phyloP scores from a whole-genome alignment of 2,113 vertebrate genomes.

The Gambusia holbrooki region DNA sequence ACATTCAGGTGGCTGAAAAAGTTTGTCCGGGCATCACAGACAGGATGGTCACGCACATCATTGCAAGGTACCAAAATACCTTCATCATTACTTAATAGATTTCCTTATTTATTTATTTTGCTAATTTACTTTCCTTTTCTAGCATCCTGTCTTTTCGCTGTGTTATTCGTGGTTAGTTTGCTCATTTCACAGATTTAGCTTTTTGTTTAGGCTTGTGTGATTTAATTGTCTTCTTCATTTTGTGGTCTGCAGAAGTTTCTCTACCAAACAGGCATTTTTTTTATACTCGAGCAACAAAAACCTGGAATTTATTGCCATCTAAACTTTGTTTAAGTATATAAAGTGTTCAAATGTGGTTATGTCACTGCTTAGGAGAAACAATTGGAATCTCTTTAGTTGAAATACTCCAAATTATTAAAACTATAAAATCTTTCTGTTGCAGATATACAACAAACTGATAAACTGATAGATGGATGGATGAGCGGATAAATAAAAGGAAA shows the following conservation, averaged over 20 bases:
- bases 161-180: no score
- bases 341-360: no score
- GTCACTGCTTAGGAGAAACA: no score
- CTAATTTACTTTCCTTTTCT: not conserved
- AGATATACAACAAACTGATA: conserved; percentile 69
- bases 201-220: no score
- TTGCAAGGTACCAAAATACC: conserved; percentile 87
- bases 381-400: not conserved
- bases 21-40: conserved; percentile 94
- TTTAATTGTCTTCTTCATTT: no score
- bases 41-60: conserved; percentile 94
- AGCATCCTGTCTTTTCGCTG: no score
- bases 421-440: not conserved
- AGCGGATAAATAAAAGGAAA: not conserved
- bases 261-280: no score
- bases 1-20: conserved; percentile 90
- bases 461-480: not conserved
- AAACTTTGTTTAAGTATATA: no score
- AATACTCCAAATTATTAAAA: no score
- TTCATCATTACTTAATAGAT: not conserved
- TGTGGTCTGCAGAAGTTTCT: no score
- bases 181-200: not conserved
- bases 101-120: fast-evolving
- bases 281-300: no score
- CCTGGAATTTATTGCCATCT: no score